Evolutionary conservation across 92 coral and sea anemone genomes (phyloP), one percentile per base, ranked within the genome.

Genomic region (Paragorgia papillata): DNA sequence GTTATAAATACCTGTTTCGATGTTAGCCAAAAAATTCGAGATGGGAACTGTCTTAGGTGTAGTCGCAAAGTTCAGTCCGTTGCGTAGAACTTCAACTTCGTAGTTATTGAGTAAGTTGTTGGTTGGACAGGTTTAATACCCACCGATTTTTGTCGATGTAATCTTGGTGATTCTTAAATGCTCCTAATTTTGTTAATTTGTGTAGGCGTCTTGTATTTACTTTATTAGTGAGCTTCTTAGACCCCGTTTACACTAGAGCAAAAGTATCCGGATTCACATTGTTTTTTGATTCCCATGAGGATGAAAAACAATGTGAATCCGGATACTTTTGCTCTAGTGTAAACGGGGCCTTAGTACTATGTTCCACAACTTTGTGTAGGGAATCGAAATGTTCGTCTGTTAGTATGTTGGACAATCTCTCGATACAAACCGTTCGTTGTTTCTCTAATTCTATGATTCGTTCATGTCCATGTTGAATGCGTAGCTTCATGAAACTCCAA

Each of bases 401-500:
- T 15, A 46, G n/a, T 6, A 15, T 15, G 53, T 7, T 46, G 15
- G n/a, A 46, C n/a, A 46, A 46, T 46, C n/a, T 46, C 53, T 46
- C 53, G 53, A 7, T 7, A n/a, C 53, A 46, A 7, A 2, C 9
- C n/a, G 53, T 6, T 6, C 53, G 53, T 46, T 46, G 53, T 46
- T 46, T 15, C n/a, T 46, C 53, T 15, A 46, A 46, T 15, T 46
- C 53, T 40, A 10, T 35, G 32, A 75, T 75, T 25, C 69, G 51
- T 24, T 59, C 21, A 51, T 75, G 80, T 57, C 32, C 54, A 59
- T 29, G 48, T 40, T 57, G 63, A 26, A 74, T 57, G 62, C 80
- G 80, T 29, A 75, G 62, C 37, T 48, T 57, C 24, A 75, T 2
- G 41, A 57, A 75, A 75, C 80, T 54, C 80, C 80, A 75, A 25